Conservation (phyloP, 2,888 invertebrate species). For the Drosophila merina region DNA sequence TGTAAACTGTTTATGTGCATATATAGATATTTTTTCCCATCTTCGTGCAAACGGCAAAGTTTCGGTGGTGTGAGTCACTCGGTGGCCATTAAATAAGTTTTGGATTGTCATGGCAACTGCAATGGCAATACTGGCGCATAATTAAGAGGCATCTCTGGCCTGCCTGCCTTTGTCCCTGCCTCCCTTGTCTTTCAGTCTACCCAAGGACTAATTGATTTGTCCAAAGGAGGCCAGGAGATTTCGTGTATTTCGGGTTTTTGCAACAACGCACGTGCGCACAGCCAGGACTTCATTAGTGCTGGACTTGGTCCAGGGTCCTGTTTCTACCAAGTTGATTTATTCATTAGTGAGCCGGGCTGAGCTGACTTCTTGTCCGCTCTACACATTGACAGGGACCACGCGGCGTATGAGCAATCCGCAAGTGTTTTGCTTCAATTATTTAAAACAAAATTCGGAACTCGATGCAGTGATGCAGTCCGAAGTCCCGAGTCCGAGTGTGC, state of each 20-base stretch:
- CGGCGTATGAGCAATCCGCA: constrained; percentile 41
- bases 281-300: constrained; percentile 58
- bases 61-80: constrained; percentile 51
- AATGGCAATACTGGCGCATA: constrained; percentile 51
- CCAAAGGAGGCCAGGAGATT: constrained; percentile 38
- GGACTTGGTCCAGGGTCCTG: constrained; percentile 41
- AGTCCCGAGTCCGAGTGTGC: constrained; percentile 6
- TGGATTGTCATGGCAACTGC: constrained; percentile 69
- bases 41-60: constrained; percentile 46
- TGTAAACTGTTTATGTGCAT: constrained; percentile 59
- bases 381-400: constrained; percentile 17
- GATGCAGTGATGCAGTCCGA: neutral
- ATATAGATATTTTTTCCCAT: constrained; percentile 27
- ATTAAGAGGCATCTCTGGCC: constrained; percentile 46
- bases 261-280: constrained; percentile 59
- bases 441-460: constrained; percentile 34
- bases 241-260: constrained; percentile 34
- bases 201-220: constrained; percentile 65
- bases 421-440: constrained; percentile 53
- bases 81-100: constrained; percentile 66
- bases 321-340: constrained; percentile 63
- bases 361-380: constrained; percentile 37
- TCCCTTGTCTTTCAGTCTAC: neutral
- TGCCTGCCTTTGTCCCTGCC: constrained; percentile 7
- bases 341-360: constrained; percentile 56